Percentiles rank a stretch among this genome's conserved stretches.
Evolutionary conservation across 2,888 invertebrate species (phyloP).

Genomic region (Phania funesta): DNA sequence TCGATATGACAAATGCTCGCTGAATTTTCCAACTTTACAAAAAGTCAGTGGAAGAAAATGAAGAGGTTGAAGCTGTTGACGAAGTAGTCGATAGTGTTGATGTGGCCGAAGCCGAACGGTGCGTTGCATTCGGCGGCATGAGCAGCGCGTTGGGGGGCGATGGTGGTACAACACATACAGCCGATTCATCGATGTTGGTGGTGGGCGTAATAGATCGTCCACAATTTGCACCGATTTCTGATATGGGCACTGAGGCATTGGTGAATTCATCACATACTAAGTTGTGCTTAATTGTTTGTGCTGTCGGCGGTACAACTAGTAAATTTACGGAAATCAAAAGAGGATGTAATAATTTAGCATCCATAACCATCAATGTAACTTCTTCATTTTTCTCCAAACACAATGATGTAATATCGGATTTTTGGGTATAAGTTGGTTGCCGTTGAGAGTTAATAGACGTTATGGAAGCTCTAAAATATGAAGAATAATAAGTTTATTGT

Average conservation of each 20-base stretch:
- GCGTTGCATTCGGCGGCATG: slow-evolving; percentile 57
- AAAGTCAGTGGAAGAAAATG: slow-evolving; percentile 66
- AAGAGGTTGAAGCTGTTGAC: slow-evolving; percentile 60
- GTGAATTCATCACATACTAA: slow-evolving; percentile 72
- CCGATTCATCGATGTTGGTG: slow-evolving; percentile 72
- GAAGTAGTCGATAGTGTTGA: slow-evolving; percentile 68
- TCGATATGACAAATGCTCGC: neutral
- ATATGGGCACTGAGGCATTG: slow-evolving; percentile 75
- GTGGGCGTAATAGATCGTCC: slow-evolving; percentile 71
- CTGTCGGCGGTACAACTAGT: slow-evolving; percentile 83
- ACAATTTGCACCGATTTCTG: slow-evolving; percentile 76
- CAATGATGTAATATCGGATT: slow-evolving; percentile 83
- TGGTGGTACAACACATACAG: slow-evolving; percentile 71
- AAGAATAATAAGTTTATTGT: neutral
- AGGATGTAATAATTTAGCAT: slow-evolving; percentile 84
- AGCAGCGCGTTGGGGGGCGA: slow-evolving; percentile 69
- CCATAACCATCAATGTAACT: slow-evolving; percentile 82
- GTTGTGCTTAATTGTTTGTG: slow-evolving; percentile 75
- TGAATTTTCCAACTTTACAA: slow-evolving; percentile 45
- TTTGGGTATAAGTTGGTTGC: slow-evolving; percentile 83
- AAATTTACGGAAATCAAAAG: slow-evolving; percentile 86
- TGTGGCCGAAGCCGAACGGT: slow-evolving; percentile 70
- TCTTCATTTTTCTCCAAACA: slow-evolving; percentile 85
- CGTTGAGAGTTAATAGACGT: slow-evolving; percentile 85
- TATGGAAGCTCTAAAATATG: slow-evolving; percentile 77